Evolutionary conservation across 2,888 invertebrate species (phyloP), one percentile per base, ranked within the genome.

Genomic region (Drosophila maculinotata): DNA sequence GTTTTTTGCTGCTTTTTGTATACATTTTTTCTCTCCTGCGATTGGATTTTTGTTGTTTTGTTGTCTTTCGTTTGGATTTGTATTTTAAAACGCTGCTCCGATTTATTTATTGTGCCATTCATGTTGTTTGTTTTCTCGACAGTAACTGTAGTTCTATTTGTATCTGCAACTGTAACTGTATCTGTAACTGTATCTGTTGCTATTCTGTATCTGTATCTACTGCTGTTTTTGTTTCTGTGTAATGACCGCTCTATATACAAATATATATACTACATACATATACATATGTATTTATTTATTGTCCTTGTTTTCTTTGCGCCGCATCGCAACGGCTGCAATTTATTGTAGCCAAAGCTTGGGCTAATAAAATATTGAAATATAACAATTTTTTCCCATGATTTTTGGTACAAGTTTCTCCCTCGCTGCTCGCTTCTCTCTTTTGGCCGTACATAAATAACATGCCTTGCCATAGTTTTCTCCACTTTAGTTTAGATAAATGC

Each of bases 351-450:
- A 44, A 66, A 67, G 54, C 58, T 62, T 20, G 45, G 49, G 47
- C 82, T 71, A 85, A 76, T 85, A 81, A 81, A 85, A 81, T 79
- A 81, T 82, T 82, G 84, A 78, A 78, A 86, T 73, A 80, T 73
- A 57, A 57, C 38, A 59, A 63, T 56, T 59, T 49, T 62, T 36
- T 51, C 20, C 54, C 47, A 72, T 79, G 76, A 79, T 78, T 76
- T 72, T 60, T 53, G 49, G 56, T 69, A 48, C 51, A 68, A 64
- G 59, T 76, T 45, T 31, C 26, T 31, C 28, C 20, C 14, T 20
- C 4, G 7, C 2, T 17, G 6, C n/a, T 38, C 36, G n/a, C 9
- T 30, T 7, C 10, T 17, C 42, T 3, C 17, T 26, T 10, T 10
- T 1, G 1, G 1, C 3, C 7, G 14, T 7, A n/a, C 49, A 57